Evolutionary conservation across 2,888 invertebrate species (phyloP).

Genomic region (Agrilus mali): DNA sequence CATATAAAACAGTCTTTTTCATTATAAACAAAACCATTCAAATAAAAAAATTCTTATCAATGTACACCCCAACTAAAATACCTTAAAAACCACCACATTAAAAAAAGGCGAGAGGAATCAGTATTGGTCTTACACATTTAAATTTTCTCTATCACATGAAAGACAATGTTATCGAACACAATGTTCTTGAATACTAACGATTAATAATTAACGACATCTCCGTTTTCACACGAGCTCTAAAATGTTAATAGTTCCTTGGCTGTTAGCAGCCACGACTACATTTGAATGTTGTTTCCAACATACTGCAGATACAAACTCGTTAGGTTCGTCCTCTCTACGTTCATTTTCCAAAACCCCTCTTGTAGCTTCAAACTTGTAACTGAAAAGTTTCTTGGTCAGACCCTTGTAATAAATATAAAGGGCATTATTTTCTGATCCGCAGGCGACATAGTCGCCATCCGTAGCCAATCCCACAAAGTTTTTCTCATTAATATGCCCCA

Average conservation of each 20-base stretch:
- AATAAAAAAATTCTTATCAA: too few species aligned
- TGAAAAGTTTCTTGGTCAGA: conserved; percentile 72
- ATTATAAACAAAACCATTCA: too few species aligned
- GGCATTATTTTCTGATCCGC: conserved; percentile 91
- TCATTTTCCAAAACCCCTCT: conserved; percentile 64
- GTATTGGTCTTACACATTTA: too few species aligned
- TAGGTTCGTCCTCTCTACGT: conserved; percentile 71
- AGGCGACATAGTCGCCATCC: conserved; percentile 84
- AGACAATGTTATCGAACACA: not conserved
- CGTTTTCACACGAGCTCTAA: conserved; percentile 53
- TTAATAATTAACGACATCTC: not conserved
- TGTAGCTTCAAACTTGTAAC: conserved; percentile 76
- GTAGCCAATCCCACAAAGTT: conserved; percentile 92
- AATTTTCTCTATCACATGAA: too few species aligned
- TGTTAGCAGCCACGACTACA: conserved; percentile 84
- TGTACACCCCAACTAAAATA: too few species aligned
- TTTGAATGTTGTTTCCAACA: conserved; percentile 82
- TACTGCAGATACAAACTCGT: conserved; percentile 91
- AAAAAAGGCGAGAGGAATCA: too few species aligned
- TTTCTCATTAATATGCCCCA: conserved; percentile 89
- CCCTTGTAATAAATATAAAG: conserved; percentile 87
- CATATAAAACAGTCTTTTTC: too few species aligned
- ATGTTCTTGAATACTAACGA: not conserved
- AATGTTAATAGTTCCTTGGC: conserved; percentile 87
- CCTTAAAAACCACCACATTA: too few species aligned